Conservation (phyloP, 2,888 invertebrate species). For the Carterocephalus palaemon region DNA sequence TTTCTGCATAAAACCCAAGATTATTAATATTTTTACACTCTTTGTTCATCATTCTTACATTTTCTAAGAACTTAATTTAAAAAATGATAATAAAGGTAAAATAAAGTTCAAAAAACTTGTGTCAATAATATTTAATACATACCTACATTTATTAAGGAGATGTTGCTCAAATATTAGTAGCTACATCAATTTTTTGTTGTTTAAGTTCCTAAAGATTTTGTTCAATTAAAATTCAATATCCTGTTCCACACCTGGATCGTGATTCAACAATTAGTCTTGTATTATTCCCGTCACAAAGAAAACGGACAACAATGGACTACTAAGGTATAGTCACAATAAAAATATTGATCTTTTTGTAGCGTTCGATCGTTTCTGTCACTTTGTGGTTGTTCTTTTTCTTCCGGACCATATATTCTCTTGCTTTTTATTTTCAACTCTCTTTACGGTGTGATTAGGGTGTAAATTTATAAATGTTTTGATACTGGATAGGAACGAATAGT, state of each 20-base stretch:
- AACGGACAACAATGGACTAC: constrained; percentile 9
- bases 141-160: no score
- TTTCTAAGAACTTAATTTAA: no score
- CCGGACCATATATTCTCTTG: constrained; percentile 12
- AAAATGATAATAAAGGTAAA: no score
- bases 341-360: constrained; percentile 12
- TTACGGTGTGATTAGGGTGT: constrained; percentile 31
- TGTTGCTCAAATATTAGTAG: no score
- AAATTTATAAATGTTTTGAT: constrained; percentile 28
- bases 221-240: constrained; percentile 5
- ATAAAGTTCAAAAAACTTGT: no score
- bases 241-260: constrained; percentile 14
- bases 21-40: constrained; percentile 20
- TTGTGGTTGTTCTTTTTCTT: constrained; percentile 26
- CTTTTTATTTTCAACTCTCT: constrained; percentile 16
- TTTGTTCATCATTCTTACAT: background rate
- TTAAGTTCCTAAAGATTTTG: background rate
- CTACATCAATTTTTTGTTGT: background rate
- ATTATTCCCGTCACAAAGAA: constrained; percentile 2
- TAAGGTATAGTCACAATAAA: constrained; percentile 1
- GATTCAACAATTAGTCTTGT: background rate
- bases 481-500: constrained; percentile 39
- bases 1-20: background rate
- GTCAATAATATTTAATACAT: no score
- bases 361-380: constrained; percentile 14